Evolutionary conservation across 2,113 vertebrate species (phyloP).

Genomic region (Rousettus leschenaultii): DNA sequence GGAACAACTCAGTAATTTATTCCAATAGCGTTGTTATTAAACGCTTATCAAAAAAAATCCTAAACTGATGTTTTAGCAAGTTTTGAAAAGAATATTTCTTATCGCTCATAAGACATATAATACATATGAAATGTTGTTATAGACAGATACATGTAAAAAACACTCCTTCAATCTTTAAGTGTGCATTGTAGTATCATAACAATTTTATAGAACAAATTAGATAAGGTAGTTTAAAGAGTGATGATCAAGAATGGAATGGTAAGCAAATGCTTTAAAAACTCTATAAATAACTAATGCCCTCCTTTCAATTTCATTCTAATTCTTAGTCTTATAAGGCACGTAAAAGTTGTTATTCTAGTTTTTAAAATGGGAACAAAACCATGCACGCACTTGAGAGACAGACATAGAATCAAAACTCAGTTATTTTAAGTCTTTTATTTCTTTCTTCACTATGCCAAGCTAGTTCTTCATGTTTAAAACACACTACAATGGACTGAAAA

Average conservation of each 20-base stretch:
- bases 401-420: background rate
- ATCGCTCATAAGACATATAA: background rate
- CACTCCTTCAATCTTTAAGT: background rate
- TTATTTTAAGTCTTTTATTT: slow-evolving; percentile 43
- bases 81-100: background rate
- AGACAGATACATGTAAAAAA: background rate
- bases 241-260: background rate
- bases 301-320: slow-evolving; percentile 19
- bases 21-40: background rate
- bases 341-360: background rate
- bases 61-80: background rate
- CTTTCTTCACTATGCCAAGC: background rate
- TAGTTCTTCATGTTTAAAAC: slow-evolving; percentile 41
- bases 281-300: background rate
- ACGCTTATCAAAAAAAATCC: background rate
- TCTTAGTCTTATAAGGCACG: background rate
- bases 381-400: background rate
- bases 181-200: background rate
- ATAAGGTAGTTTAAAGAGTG: background rate
- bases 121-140: background rate
- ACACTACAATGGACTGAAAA: background rate
- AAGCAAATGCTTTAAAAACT: background rate
- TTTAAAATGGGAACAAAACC: slow-evolving; percentile 17
- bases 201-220: background rate
- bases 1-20: background rate